These are phyloP conservation scores for Acanthaster planci DNA, from an alignment of 35 echinoderm and acorn worm genomes.

Conservation along the genomic window DNA sequence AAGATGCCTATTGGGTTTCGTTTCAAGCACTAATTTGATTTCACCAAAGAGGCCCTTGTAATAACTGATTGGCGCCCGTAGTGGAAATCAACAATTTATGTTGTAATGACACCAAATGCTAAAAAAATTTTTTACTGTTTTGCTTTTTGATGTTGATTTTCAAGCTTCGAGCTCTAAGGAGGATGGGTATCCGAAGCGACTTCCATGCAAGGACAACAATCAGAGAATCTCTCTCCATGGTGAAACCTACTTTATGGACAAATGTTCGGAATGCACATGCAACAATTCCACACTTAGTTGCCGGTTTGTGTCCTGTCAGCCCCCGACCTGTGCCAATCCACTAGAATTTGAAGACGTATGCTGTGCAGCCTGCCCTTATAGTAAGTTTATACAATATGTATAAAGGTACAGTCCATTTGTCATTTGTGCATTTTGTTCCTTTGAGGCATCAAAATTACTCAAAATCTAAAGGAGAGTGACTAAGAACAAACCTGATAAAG, in stretches of 20 bases:
- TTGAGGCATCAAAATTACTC: too few relatives aligned
- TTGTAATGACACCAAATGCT: background rate
- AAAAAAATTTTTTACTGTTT: background rate
- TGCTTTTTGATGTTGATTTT: background rate
- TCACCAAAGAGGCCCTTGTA: too few relatives aligned
- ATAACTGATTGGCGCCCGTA: too few relatives aligned
- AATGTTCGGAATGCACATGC: conserved; percentile 32
- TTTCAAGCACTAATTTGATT: too few relatives aligned
- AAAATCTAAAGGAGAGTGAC: too few relatives aligned
- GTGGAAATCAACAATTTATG: too few relatives aligned
- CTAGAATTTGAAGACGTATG: conserved; percentile 33
- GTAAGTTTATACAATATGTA: conserved; percentile 27
- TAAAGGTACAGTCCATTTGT: background rate
- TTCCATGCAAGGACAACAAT: background rate
- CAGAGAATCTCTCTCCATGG: background rate
- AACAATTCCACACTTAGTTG: conserved; percentile 41
- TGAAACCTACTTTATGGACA: conserved; percentile 2
- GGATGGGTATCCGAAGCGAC: background rate
- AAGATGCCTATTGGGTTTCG: too few relatives aligned
- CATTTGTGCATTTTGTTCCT: too few relatives aligned
- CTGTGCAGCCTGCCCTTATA: conserved; percentile 44
- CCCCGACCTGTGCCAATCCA: conserved; percentile 9
- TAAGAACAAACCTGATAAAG: too few relatives aligned
- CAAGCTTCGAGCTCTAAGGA: background rate
- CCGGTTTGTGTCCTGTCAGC: conserved; percentile 40